Evolutionary conservation across 2,113 vertebrate genomes (phyloP).

Genomic region (Dascyllus trimaculatus): DNA sequence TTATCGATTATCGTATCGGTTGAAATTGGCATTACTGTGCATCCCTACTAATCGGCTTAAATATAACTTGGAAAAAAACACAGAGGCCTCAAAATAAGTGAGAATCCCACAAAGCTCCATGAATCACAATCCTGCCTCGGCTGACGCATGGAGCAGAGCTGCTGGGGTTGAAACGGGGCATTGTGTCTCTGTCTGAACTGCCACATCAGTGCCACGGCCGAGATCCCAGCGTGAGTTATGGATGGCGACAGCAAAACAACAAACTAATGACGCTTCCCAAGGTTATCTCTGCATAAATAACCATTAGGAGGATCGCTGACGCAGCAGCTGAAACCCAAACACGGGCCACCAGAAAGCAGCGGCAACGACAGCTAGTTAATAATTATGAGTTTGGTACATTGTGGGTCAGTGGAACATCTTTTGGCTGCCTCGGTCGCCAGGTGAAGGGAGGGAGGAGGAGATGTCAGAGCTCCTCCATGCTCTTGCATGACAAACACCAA

Average conservation of each 20-base stretch:
- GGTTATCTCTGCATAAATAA: conserved; percentile 76
- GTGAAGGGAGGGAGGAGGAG: conserved; percentile 55
- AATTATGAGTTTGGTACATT: conserved; percentile 41
- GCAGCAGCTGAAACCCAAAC: conserved; percentile 43
- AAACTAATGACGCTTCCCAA: conserved; percentile 77
- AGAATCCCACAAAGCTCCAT: conserved; percentile 24
- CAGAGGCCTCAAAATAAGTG: conserved; percentile 15
- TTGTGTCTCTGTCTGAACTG: conserved; percentile 42
- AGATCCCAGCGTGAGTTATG: conserved; percentile 61
- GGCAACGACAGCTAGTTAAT: conserved; percentile 53
- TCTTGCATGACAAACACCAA: conserved; percentile 87
- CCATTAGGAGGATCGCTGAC: conserved; percentile 71
- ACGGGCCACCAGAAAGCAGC: conserved; percentile 22
- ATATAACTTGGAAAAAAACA: no score
- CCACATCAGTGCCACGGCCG: conserved; percentile 40
- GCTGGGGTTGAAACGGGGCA: conserved; percentile 39
- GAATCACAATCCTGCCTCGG: conserved; percentile 38
- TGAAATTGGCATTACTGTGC: no score
- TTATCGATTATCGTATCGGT: no score
- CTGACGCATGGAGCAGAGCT: conserved; percentile 23
- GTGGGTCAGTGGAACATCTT: conserved; percentile 53
- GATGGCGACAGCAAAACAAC: conserved; percentile 66
- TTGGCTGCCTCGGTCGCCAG: conserved; percentile 36
- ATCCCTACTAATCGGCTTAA: no score
- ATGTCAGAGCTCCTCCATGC: conserved; percentile 73